Evolutionary conservation across 1,140 invertebrate species (phyloP).

Genomic region (honey bee (Apis mellifera)): DNA sequence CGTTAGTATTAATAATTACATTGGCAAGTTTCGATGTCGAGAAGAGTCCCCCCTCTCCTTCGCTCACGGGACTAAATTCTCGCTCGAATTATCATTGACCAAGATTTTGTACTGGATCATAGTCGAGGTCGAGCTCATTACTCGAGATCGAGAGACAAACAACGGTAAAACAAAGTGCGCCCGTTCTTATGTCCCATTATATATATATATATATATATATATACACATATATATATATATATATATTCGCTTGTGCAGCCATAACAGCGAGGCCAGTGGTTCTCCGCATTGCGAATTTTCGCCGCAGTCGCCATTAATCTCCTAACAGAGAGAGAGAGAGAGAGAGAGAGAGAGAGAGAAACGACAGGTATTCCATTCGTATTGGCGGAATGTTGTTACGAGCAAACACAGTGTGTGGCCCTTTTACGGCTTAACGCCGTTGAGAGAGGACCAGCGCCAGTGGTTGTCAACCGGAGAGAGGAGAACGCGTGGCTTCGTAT

Average conservation of each 20-base stretch:
- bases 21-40: background rate
- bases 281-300: slow-evolving; percentile 10
- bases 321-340: background rate
- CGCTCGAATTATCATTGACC: background rate
- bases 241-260: background rate
- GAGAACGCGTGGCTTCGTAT: background rate
- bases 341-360: background rate
- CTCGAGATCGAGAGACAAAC: background rate
- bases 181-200: slow-evolving; percentile 17
- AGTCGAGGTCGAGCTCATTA: background rate
- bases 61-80: background rate
- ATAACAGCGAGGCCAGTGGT: slow-evolving; percentile 24
- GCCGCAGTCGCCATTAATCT: background rate
- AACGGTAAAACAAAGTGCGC: slow-evolving; percentile 12
- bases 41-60: too few species aligned
- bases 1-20: background rate
- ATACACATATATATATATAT: too few species aligned
- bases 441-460: background rate
- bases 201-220: too few species aligned
- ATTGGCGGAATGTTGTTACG: slow-evolving; percentile 9
- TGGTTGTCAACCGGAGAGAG: background rate
- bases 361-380: background rate
- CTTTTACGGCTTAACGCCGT: background rate
- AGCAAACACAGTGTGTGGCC: background rate
- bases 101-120: background rate